Percentiles rank a stretch among this genome's conserved stretches.
Conservation (phyloP, 2,113 vertebrate genomes). For the Erpornis zantholeuca region DNA sequence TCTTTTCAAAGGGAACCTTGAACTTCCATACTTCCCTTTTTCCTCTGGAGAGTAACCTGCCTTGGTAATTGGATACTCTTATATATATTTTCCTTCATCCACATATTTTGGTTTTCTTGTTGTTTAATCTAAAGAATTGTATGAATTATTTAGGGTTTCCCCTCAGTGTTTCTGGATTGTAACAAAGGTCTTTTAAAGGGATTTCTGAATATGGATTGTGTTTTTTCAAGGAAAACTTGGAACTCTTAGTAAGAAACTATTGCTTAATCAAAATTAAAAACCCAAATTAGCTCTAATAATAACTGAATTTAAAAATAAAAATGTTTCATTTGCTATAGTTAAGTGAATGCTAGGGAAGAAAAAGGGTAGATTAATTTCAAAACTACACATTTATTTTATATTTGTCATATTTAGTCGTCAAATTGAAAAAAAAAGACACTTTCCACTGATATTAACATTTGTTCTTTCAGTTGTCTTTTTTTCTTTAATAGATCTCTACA, state of each 20-base stretch:
- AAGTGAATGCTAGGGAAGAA: neutral
- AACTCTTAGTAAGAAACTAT: neutral
- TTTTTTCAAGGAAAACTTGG: neutral
- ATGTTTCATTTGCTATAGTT: neutral
- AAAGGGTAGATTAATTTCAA: neutral
- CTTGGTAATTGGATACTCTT: neutral
- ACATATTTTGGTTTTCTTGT: neutral
- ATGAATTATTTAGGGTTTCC: neutral
- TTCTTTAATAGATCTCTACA: neutral
- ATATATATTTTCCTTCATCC: neutral
- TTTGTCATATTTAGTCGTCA: neutral
- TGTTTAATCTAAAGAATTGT: neutral
- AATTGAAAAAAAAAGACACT: neutral
- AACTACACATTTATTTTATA: accelerated
- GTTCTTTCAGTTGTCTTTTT: neutral
- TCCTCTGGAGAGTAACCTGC: neutral
- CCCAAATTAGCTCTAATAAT: neutral
- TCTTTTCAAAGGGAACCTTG: neutral
- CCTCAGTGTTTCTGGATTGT: neutral
- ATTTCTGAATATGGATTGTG: neutral
- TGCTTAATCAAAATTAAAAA: neutral
- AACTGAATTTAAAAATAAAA: neutral
- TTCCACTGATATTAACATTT: neutral
- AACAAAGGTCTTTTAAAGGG: neutral
- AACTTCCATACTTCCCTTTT: neutral